Evolutionary conservation across 1,140 invertebrate species (phyloP).

Genomic region (Nasonia giraulti): DNA sequence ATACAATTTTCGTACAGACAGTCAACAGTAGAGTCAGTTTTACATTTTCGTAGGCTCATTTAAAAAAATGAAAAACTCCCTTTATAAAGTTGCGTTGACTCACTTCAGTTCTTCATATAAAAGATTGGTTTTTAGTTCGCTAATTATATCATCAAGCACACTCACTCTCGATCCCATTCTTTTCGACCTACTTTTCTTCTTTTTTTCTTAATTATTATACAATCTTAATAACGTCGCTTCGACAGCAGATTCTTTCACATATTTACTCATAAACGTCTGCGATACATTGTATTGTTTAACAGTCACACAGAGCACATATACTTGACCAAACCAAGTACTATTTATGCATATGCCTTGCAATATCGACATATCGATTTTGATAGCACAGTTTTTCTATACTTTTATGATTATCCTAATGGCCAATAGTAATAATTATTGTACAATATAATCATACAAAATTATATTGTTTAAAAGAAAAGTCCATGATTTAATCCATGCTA

Average conservation of each 20-base stretch:
- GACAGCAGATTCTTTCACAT: neutral
- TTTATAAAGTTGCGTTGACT: slow-evolving; percentile 11
- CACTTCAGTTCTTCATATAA: slow-evolving; percentile 7
- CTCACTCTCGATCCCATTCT: neutral
- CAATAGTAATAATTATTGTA: neutral
- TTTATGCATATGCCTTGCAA: no score
- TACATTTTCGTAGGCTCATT: neutral
- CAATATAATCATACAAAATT: neutral
- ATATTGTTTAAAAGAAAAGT: neutral
- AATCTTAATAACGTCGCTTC: neutral
- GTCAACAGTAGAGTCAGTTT: no score
- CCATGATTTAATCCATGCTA: neutral
- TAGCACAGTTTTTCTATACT: neutral
- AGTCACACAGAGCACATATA: neutral
- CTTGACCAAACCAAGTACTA: neutral
- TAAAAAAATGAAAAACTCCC: slow-evolving; percentile 1
- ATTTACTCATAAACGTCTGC: no score
- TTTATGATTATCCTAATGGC: neutral
- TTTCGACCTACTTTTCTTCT: neutral
- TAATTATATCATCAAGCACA: neutral
- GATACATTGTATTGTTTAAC: neutral
- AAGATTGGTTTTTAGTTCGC: slow-evolving; percentile 11
- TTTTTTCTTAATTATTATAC: neutral
- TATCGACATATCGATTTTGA: no score
- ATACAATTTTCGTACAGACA: neutral